A percentile compares a stretch with the other conserved stretches of the same genome.
phyloP scores from a whole-genome alignment of 64 coral and sea anemone genomes.

The Stichodactyla helianthus region DNA sequence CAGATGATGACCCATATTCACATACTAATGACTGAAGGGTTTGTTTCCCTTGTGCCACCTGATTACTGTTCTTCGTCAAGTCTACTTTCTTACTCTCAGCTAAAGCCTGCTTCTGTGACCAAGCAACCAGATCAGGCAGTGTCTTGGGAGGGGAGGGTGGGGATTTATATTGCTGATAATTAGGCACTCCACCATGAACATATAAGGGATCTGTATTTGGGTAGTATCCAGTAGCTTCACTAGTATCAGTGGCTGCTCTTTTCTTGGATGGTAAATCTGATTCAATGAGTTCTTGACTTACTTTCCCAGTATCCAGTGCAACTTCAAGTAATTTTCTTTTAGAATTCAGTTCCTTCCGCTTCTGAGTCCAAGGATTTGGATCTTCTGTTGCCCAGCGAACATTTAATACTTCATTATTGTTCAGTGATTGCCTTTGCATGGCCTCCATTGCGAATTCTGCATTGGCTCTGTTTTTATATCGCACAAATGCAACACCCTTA shows the following conservation, averaged over 20 bases:
- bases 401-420: conserved; percentile 68
- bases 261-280: conserved; percentile 24
- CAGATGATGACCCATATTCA: conserved; percentile 83
- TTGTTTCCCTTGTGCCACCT: neutral
- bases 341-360: conserved; percentile 31
- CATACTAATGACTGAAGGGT: conserved; percentile 52
- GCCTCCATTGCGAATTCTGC: conserved; percentile 87
- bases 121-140: conserved; percentile 69
- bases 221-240: conserved; percentile 62
- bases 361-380: conserved; percentile 69
- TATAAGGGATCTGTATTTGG: conserved; percentile 78
- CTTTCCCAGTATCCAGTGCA: conserved; percentile 2
- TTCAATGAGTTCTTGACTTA: conserved; percentile 10
- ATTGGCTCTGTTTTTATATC: conserved; percentile 72
- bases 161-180: neutral
- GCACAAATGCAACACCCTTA: conserved; percentile 81
- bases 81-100: neutral
- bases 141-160: conserved; percentile 57
- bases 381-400: conserved; percentile 81
- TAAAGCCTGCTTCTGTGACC: conserved; percentile 70
- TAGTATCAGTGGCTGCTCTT: neutral
- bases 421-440: conserved; percentile 79
- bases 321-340: conserved; percentile 38
- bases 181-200: neutral
- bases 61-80: neutral